Conservation (phyloP, 2,888 invertebrate species). For the Caradrina kadenii region DNA sequence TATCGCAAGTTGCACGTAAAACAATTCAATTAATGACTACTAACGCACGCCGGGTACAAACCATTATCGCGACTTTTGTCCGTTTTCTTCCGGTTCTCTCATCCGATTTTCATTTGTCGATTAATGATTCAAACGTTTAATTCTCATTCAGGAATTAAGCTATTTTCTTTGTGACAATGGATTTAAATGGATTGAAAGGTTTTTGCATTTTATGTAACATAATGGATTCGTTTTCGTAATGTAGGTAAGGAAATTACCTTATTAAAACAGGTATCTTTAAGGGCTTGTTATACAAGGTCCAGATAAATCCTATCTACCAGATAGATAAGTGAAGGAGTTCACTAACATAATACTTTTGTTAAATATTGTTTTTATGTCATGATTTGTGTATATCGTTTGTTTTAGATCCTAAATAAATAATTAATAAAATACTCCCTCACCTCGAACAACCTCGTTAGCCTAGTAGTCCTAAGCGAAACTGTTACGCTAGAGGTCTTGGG, state of each 20-base stretch:
- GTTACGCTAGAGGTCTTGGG: too few species aligned
- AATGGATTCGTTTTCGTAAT: constrained; percentile 19
- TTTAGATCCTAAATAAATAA: too few species aligned
- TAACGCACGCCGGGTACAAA: constrained; percentile 42
- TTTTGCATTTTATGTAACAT: constrained; percentile 34
- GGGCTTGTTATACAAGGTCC: background rate
- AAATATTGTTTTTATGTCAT: too few species aligned
- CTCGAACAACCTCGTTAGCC: too few species aligned
- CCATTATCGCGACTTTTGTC: constrained; percentile 49
- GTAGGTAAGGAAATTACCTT: background rate
- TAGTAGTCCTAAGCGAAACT: too few species aligned
- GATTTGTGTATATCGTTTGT: too few species aligned
- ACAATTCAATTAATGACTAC: constrained; percentile 48
- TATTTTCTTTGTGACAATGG: constrained; percentile 38
- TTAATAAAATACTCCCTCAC: too few species aligned
- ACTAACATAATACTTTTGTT: too few species aligned
- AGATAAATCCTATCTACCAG: background rate
- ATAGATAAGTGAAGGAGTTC: too few species aligned
- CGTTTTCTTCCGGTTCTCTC: constrained; percentile 46
- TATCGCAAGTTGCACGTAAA: constrained; percentile 35
- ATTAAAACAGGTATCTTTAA: background rate
- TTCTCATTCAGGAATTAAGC: constrained; percentile 53
- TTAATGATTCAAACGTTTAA: constrained; percentile 61
- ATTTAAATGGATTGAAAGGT: constrained; percentile 41
- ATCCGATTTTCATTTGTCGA: constrained; percentile 52